Evolutionary conservation across 2,888 invertebrate genomes (phyloP), one percentile per base, ranked within the genome.

Genomic region (Phortica okadai): DNA sequence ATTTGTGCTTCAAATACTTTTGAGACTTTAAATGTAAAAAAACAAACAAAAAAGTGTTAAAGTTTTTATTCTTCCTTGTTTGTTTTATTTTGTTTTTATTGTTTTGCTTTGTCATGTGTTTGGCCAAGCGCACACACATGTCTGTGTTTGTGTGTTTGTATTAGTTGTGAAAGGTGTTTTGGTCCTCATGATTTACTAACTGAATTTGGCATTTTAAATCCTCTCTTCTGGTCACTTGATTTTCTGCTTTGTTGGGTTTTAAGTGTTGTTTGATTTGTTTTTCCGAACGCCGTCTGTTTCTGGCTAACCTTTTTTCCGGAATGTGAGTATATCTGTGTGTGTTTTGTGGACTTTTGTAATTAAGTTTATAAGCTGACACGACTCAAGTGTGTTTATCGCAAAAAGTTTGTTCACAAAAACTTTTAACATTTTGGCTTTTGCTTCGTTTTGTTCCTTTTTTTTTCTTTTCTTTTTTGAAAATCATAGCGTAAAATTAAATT

Each of bases 281-380:
- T 76, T 67, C 74, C 77, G 21, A 10, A 7, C 62, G 62, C 62
- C 10, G 21, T 16, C 62, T 62, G 62, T 62, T 44, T 62, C 1
- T 6, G 50, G 50, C 14, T 50, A 11, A 50, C 64, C 14, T 64
- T 8, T 42, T 67, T 42, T 42, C 2, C 44, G 44, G 44, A 11
- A 33, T 25, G 64, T 41, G 14, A 64, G 11, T 33, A 21, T 69
- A 25, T 72, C 1, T 70, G 70, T 11, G 11, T 56, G 21, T 59
- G 21, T 21, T 59, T 16, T 70, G 69, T 50, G 54, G 70, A 72
- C 70, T 80, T 85, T 82, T 76, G 80, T 85, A 85, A 85, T 87
- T 85, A 85, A 83, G 83, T 83, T 82, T 75, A 79, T 73, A 78
- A 76, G 54, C 56, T 66, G 81, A 76, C 87, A 85, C 83, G 77